Conservation (phyloP, 1,140 invertebrate species). For the Diuraphis noxia region DNA sequence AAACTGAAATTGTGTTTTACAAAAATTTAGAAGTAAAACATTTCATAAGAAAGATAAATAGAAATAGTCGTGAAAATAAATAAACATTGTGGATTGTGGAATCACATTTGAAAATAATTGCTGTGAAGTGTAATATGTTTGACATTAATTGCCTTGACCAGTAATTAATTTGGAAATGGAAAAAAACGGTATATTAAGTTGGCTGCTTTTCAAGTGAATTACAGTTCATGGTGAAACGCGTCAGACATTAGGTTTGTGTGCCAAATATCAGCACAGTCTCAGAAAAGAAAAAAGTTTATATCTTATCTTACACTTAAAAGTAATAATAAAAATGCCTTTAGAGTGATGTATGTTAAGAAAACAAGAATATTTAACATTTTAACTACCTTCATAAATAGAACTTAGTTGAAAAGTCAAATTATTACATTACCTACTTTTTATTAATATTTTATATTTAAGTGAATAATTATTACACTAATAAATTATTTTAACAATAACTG, state of each 20-base stretch:
- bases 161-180: conserved; percentile 49
- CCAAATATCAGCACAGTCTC: conserved; percentile 27
- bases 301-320: not conserved
- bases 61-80: conserved; percentile 22
- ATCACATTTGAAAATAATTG: conserved; percentile 18
- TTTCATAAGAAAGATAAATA: not conserved
- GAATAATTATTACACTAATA: not conserved
- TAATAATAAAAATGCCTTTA: conserved; percentile 4
- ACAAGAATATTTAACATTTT: not conserved
- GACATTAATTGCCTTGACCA: conserved; percentile 52
- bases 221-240: conserved; percentile 46
- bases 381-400: not conserved
- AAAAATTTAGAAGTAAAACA: not conserved
- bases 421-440: not conserved
- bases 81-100: conserved; percentile 5
- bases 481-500: not conserved
- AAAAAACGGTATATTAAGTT: conserved; percentile 37
- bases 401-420: not conserved
- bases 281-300: conserved; percentile 22
- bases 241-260: conserved; percentile 2
- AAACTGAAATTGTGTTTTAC: not conserved
- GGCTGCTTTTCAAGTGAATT: conserved; percentile 46
- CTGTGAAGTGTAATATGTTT: conserved; percentile 46
- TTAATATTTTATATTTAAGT: not conserved
- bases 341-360: not conserved